A percentile compares a stretch with the other conserved stretches of the same genome.
Evolutionary conservation across 2,888 invertebrate genomes (phyloP).

Genomic region (Melanchra persicariae): DNA sequence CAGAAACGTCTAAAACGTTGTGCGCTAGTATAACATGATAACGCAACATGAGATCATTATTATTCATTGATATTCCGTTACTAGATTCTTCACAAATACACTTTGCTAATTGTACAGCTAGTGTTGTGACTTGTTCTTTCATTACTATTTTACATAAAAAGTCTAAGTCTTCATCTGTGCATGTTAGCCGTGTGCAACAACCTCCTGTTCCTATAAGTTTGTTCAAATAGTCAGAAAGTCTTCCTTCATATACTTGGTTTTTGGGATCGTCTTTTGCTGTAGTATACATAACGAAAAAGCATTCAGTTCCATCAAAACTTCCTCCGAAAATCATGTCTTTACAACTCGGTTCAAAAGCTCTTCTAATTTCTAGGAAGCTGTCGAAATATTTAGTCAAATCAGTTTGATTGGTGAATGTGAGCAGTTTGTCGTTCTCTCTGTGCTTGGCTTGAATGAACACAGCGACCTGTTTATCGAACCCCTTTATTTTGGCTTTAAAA

Average conservation of each 20-base stretch:
- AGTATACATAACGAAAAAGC: slow-evolving; percentile 59
- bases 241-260: slow-evolving; percentile 13
- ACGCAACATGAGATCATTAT: slow-evolving; percentile 49
- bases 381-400: slow-evolving; percentile 46
- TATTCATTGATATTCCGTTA: slow-evolving; percentile 34
- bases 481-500: slow-evolving; percentile 49
- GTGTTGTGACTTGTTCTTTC: slow-evolving; percentile 33
- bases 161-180: slow-evolving; percentile 34
- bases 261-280: slow-evolving; percentile 41
- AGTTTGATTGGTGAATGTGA: slow-evolving; percentile 28
- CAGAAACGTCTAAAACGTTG: slow-evolving; percentile 45
- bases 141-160: slow-evolving; percentile 41
- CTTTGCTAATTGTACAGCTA: slow-evolving; percentile 42
- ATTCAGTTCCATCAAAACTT: slow-evolving; percentile 41
- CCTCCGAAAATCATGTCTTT: slow-evolving; percentile 43
- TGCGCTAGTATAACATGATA: slow-evolving; percentile 54
- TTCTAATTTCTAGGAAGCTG: slow-evolving; percentile 49
- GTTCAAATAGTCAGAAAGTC: slow-evolving; percentile 17
- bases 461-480: slow-evolving; percentile 21
- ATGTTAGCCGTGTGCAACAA: slow-evolving; percentile 13
- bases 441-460: slow-evolving; percentile 62
- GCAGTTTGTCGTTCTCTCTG: slow-evolving; percentile 44
- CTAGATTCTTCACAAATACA: slow-evolving; percentile 27
- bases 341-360: slow-evolving; percentile 22
- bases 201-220: slow-evolving; percentile 51